phyloP scores from a whole-genome alignment of 2,797 vertebrate species.

The Acanthurus tractus region DNA sequence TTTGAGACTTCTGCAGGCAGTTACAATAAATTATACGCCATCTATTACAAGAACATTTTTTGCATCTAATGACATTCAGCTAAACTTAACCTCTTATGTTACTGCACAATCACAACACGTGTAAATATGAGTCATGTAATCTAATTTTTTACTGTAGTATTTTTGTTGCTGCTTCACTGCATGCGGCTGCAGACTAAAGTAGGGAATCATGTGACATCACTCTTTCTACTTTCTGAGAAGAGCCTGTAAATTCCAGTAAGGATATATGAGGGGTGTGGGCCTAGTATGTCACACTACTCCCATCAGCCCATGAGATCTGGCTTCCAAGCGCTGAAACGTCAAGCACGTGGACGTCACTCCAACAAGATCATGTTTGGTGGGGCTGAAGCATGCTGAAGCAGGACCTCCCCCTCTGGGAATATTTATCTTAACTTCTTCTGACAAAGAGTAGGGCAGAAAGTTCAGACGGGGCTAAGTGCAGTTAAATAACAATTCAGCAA shows the following conservation, averaged over 20 bases:
- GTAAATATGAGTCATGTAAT: slow-evolving; percentile 28
- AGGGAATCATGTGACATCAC: slow-evolving; percentile 80
- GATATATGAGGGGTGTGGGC: slow-evolving; percentile 76
- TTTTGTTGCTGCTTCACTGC: slow-evolving; percentile 23
- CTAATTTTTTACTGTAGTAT: slow-evolving; percentile 39
- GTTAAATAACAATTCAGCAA: slow-evolving; percentile 31
- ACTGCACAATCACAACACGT: slow-evolving; percentile 17
- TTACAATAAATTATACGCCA: slow-evolving; percentile 3
- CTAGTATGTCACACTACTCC: slow-evolving; percentile 76
- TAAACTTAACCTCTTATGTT: not conserved
- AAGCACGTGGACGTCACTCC: slow-evolving; percentile 74
- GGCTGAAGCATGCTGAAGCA: slow-evolving; percentile 61
- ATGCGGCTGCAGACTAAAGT: slow-evolving; percentile 29
- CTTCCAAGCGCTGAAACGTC: slow-evolving; percentile 65
- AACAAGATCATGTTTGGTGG: slow-evolving; percentile 62
- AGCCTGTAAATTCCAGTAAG: slow-evolving; percentile 81
- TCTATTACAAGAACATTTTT: not conserved
- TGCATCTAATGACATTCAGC: not conserved
- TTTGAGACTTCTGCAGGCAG: not conserved
- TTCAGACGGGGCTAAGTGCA: slow-evolving; percentile 62
- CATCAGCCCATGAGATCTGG: slow-evolving; percentile 71
- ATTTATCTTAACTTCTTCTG: slow-evolving; percentile 68
- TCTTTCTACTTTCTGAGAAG: slow-evolving; percentile 77
- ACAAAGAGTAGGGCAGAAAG: slow-evolving; percentile 64
- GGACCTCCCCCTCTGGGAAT: slow-evolving; percentile 65